Base-by-base conservation (phyloP, 2,888 invertebrate species). In the Euzophera pinguis region DNA sequence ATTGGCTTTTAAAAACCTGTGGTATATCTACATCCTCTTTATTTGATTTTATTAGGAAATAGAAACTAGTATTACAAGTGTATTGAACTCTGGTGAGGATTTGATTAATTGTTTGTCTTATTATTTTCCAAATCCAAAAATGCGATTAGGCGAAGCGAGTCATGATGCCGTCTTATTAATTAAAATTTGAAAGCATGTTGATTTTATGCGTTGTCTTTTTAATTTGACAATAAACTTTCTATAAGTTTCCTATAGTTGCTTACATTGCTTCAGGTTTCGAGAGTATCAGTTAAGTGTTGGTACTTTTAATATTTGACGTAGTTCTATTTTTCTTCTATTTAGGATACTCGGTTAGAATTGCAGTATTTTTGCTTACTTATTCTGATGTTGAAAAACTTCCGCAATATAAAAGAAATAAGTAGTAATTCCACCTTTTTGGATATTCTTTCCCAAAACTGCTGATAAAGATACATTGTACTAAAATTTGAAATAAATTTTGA, bases 1-100 rank as follows among this genome's bases (percentile, higher is more conserved):
- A n/a, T 22, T 22, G 22, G 22, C 5, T 22, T 2, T 3, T 3
- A 22, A 22, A 22, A 22, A 22, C 3, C 22, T 22, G 32, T 32
- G 32, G 9, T 32, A 4, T 7, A 4, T 32, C 39, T 39, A 10
- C 14, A 3, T 16, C 8, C 5, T 39, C 14, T 3, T 39, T 16
- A 39, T 39, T 39, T 39, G 8, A 14, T 8, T 7, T 10, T 69
- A 66, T 65, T 38, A 39, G 61, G 57, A 73, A 67, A 65, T 62
- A 68, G 71, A 67, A 67, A 65, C 62, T 62, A 32, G 32, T 60
- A 60, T n/a, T 56, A 52, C 56, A 58, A 61, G 73, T 68, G 60
- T 68, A 69, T 69, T 77, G 67, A 67, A 64, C 45, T 45, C 45
- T 45, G 8, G 29, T 32, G 45, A 45, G 45, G 14, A 16, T 10